Evolutionary conservation across 2,797 vertebrate species (phyloP), one percentile per base, ranked within the genome.

Genomic region (Halcyon leucocephala): DNA sequence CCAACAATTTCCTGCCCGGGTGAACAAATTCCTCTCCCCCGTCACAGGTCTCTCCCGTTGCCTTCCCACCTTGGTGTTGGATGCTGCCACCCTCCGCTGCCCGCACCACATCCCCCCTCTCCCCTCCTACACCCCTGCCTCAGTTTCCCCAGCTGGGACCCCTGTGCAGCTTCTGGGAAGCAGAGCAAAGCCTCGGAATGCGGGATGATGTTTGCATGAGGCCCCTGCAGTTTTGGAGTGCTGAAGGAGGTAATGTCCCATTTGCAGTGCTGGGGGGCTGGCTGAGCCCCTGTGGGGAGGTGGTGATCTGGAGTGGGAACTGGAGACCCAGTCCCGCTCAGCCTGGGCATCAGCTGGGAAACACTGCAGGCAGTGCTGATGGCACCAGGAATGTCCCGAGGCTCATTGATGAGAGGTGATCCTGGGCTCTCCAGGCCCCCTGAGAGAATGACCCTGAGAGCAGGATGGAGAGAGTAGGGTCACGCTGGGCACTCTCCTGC

Each of bases 1-100:
- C 78, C 87, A 96, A 94, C 92, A 67, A 97, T 97, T 97, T 97
- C 97, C 96, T 97, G 97, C 93, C 69, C 25, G 3, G 31, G 74
- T 19, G 55, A 91, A 46, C 70, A 44, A 91, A 95, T 92, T 95
- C 92, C 94, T 97, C 71, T 93, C 58, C 79, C 52, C 54, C 66
- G 49, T 66, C 33, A 3, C 79, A 88, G 83, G 71, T 95, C 80
- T 31, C 88, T 94, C 70, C 70, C 39, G 16, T 55, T 2, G 12
- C 78, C 54, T 82, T 71, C 60, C 83, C 82, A 83, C 91, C 91
- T 95, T 92, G 66, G 41, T 48, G 73, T 55, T 79, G 70, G 80
- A 78, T 76, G 62, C 46, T 83, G 88, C 64, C 0, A 1, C 52
- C 71, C 25, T 83, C 52, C 61, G 0, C 39, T 35, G 51, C 52